These are phyloP conservation scores for Penaeus vannamei DNA, from an alignment of 1,140 invertebrate genomes.

Conservation along the genomic window DNA sequence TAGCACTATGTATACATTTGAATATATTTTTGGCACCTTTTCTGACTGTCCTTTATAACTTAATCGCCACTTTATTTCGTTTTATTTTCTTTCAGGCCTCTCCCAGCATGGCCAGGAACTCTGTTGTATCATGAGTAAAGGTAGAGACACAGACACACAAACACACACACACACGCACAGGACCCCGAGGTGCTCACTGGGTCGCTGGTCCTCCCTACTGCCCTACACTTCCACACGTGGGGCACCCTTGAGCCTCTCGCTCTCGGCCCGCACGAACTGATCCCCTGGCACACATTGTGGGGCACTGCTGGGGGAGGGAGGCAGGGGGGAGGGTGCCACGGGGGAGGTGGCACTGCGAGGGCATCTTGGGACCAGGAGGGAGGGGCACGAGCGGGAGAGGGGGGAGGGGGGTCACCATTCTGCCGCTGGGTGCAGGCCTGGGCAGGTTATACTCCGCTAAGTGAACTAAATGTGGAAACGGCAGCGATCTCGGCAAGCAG, in stretches of 20 bases:
- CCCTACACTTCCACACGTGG: conserved; percentile 46
- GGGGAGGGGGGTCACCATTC: not conserved
- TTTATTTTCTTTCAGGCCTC: too few relatives aligned
- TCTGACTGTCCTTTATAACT: too few relatives aligned
- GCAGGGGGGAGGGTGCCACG: not conserved
- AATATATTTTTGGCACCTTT: too few relatives aligned
- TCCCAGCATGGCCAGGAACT: too few relatives aligned
- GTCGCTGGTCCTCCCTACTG: conserved; percentile 11
- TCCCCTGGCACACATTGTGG: conserved; percentile 57
- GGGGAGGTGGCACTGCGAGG: too few relatives aligned
- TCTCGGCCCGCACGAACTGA: conserved; percentile 51
- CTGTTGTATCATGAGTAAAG: too few relatives aligned
- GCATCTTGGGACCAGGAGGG: not conserved
- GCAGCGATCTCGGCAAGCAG: not conserved
- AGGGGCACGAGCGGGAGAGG: not conserved
- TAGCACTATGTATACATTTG: too few relatives aligned
- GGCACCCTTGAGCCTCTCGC: conserved; percentile 44
- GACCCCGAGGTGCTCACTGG: too few relatives aligned
- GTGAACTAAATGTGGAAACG: not conserved
- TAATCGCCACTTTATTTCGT: too few relatives aligned
- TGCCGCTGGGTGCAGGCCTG: not conserved
- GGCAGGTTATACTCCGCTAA: not conserved
- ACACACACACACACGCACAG: too few relatives aligned
- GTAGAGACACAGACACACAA: too few relatives aligned
- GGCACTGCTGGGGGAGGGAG: conserved; percentile 43